These are phyloP conservation scores for Galerucella calmariensis DNA, from an alignment of 2,888 invertebrate species.

Conservation along the genomic window DNA sequence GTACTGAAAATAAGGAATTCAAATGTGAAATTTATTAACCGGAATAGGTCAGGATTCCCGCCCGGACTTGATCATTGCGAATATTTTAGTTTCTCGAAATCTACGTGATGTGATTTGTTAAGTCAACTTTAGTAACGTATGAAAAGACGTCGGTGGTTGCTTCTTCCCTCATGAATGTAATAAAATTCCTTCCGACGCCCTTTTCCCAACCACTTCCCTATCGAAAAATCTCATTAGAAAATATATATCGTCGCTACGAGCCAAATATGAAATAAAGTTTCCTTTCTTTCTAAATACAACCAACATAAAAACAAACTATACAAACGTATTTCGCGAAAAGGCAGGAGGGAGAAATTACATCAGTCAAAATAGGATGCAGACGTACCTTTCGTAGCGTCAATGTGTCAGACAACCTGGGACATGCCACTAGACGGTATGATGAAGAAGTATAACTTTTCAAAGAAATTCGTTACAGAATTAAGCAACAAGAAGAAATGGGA, in stretches of 20 bases:
- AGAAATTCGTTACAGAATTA: too few species aligned
- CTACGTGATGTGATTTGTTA: conserved; percentile 27
- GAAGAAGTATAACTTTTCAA: too few species aligned
- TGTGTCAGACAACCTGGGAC: too few species aligned
- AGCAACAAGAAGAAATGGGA: too few species aligned
- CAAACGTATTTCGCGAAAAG: too few species aligned
- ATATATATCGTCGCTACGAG: conserved; percentile 1
- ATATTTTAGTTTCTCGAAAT: conserved; percentile 19
- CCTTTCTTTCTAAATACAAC: not conserved
- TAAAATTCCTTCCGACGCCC: conserved; percentile 10
- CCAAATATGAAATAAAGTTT: not conserved
- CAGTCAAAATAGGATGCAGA: too few species aligned
- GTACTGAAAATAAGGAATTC: conserved; percentile 36
- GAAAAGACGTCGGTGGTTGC: not conserved
- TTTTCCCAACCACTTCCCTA: conserved; percentile 8
- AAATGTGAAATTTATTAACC: conserved; percentile 36
- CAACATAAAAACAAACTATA: too few species aligned
- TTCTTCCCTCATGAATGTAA: conserved; percentile 6
- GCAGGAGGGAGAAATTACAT: too few species aligned
- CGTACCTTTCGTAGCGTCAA: too few species aligned
- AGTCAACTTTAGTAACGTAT: conserved; percentile 18
- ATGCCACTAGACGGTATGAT: too few species aligned
- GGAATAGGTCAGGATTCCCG: conserved; percentile 33
- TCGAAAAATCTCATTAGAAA: conserved; percentile 11
- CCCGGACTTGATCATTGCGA: conserved; percentile 26